A percentile compares a stretch with the other conserved stretches of the same genome.
Conservation (phyloP, 2,888 invertebrate genomes). For the Stramonita haemastoma region DNA sequence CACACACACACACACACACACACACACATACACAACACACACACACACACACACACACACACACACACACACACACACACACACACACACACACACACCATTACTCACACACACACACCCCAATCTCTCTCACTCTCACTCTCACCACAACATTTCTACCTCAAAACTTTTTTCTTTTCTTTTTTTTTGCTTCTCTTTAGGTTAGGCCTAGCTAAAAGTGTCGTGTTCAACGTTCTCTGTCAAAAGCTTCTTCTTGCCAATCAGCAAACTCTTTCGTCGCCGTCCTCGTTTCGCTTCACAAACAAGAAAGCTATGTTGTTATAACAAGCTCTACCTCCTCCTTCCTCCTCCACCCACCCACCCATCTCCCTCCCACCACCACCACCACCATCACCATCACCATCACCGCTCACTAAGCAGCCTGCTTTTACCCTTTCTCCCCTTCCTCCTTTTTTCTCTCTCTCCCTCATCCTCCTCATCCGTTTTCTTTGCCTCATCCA, state of each 20-base stretch:
- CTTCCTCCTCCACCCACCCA: not conserved
- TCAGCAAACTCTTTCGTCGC: not conserved
- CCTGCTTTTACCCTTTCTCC: not conserved
- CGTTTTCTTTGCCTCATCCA: not conserved
- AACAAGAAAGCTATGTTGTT: slow-evolving; percentile 10
- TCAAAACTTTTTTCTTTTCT: not conserved
- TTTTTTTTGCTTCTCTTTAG: too few species aligned
- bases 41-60: slow-evolving; percentile 6
- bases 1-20: not conserved
- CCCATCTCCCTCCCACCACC: not conserved
- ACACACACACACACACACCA: not conserved
- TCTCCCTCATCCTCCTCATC: not conserved
- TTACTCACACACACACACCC: not conserved
- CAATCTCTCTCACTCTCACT: not conserved
- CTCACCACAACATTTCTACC: not conserved
- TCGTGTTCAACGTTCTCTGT: not conserved
- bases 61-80: slow-evolving; percentile 19
- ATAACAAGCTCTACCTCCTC: not conserved
- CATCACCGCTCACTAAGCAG: too few species aligned
- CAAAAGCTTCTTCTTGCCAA: not conserved
- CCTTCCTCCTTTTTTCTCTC: not conserved
- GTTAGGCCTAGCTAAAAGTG: too few species aligned
- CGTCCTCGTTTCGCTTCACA: not conserved
- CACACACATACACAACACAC: slow-evolving; percentile 17
- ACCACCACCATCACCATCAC: not conserved